Percentiles rank a stretch among this genome's conserved stretches.
These are phyloP conservation scores for Tuta absoluta DNA, from an alignment of 2,888 invertebrate species.

Conservation along the genomic window DNA sequence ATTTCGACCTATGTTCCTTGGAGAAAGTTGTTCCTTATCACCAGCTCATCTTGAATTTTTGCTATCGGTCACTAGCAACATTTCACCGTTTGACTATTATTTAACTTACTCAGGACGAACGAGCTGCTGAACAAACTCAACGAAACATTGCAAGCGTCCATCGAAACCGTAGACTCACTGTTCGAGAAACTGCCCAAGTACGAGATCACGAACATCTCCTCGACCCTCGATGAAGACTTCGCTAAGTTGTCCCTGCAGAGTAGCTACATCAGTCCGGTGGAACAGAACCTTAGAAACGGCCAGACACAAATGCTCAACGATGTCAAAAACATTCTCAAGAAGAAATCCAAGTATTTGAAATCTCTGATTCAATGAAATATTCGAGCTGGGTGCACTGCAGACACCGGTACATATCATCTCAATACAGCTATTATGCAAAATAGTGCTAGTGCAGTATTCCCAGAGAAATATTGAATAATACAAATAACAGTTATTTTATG, in stretches of 20 bases:
- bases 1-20: too few species aligned
- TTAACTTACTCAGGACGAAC: conserved; percentile 43
- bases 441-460: conserved; percentile 2
- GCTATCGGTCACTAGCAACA: too few species aligned
- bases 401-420: conserved; percentile 54
- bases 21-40: too few species aligned
- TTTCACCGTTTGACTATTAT: too few species aligned
- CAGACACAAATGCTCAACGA: conserved; percentile 76
- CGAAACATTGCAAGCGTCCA: conserved; percentile 56
- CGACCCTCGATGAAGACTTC: conserved; percentile 63
- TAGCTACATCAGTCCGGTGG: conserved; percentile 66
- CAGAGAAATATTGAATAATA: neutral
- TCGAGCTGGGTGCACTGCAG: neutral
- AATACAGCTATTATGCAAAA: conserved; percentile 42
- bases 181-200: conserved; percentile 70
- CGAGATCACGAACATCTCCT: conserved; percentile 40
- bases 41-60: too few species aligned
- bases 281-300: conserved; percentile 72
- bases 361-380: conserved; percentile 61
- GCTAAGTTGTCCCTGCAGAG: conserved; percentile 57
- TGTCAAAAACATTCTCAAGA: conserved; percentile 75
- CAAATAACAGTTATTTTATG: neutral
- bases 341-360: conserved; percentile 79
- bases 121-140: conserved; percentile 61
- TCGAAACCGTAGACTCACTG: conserved; percentile 61